These are phyloP conservation scores for Alauda arvensis DNA, from an alignment of 2,797 vertebrate genomes.

Conservation along the genomic window DNA sequence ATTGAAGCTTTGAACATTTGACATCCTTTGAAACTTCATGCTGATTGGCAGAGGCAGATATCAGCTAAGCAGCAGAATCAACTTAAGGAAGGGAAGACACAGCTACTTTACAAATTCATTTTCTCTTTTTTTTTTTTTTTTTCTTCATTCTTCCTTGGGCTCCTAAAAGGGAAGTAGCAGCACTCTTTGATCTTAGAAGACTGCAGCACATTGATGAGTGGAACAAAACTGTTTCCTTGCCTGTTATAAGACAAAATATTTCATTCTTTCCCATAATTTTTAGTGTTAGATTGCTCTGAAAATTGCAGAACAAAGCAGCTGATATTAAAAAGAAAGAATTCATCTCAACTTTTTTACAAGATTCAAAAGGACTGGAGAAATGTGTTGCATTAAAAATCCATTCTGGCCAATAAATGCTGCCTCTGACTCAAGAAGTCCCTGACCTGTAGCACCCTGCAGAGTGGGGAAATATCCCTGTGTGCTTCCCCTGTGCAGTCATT, in stretches of 20 bases:
- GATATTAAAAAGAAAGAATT: neutral
- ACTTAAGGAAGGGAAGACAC: neutral
- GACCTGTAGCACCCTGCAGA: neutral
- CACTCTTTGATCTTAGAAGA: neutral
- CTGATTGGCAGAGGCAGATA: neutral
- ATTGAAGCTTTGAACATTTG: neutral
- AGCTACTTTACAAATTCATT: neutral
- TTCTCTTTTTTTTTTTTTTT: neutral
- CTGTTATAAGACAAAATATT: neutral
- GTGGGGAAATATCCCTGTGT: neutral
- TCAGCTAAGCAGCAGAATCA: neutral
- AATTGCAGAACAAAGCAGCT: constrained; percentile 12
- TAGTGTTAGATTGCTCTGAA: neutral
- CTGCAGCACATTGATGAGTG: neutral
- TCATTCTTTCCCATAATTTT: constrained; percentile 1
- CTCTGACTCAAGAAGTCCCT: neutral
- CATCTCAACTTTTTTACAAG: neutral
- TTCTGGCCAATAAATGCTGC: neutral
- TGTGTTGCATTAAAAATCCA: neutral
- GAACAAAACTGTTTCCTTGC: neutral
- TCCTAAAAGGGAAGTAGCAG: neutral
- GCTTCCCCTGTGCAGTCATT: neutral
- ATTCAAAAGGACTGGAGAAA: neutral
- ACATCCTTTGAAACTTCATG: constrained; percentile 8
- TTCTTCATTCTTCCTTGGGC: neutral